A percentile compares a stretch with the other conserved stretches of the same genome.
These are phyloP conservation scores for Chaetops frenatus DNA, from an alignment of 2,113 vertebrate genomes.

Conservation along the genomic window DNA sequence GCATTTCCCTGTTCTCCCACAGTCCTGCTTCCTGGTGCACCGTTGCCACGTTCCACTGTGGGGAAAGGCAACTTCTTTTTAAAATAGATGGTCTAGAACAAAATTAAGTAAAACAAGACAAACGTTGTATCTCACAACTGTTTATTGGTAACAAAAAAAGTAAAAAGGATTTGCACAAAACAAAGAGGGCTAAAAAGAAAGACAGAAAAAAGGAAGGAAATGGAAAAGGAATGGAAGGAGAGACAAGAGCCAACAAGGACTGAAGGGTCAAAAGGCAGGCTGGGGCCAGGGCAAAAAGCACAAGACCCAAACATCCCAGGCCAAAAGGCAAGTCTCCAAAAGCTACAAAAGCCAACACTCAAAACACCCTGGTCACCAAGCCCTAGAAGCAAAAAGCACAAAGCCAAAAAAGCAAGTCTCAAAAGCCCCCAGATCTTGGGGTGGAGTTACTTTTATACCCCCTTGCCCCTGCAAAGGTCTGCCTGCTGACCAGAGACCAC, in stretches of 20 bases:
- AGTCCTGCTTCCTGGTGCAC: background rate
- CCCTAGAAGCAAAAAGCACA: background rate
- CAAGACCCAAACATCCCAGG: background rate
- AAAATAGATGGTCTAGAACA: background rate
- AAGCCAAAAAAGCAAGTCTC: background rate
- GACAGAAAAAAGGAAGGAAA: background rate
- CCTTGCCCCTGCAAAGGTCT: fast-evolving
- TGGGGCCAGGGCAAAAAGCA: background rate
- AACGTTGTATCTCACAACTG: background rate
- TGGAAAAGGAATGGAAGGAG: background rate
- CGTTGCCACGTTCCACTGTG: background rate
- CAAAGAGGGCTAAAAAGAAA: background rate
- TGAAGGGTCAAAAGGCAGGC: background rate
- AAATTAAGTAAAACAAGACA: background rate
- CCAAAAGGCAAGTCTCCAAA: background rate
- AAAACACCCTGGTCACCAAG: background rate
- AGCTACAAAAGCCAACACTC: background rate
- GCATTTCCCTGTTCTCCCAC: too few species aligned
- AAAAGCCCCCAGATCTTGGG: background rate
- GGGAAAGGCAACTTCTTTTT: background rate
- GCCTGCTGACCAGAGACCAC: background rate
- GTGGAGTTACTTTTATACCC: background rate
- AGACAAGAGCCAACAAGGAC: background rate
- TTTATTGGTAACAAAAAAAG: background rate
- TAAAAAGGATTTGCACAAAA: background rate